Evolutionary conservation across 2,888 invertebrate genomes (phyloP).

Genomic region (Lasioglossum calceatum): DNA sequence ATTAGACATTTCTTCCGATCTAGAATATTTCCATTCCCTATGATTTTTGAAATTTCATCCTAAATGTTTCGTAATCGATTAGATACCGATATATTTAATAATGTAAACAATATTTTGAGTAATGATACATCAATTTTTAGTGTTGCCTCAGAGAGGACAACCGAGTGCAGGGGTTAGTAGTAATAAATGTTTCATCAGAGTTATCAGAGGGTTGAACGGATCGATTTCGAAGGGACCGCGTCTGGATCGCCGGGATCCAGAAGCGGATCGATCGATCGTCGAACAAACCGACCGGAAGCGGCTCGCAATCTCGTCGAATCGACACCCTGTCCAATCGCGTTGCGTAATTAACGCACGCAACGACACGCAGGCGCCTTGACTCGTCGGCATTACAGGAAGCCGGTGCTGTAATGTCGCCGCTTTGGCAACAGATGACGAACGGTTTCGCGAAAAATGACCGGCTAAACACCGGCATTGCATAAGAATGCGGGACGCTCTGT

Average conservation of each 20-base stretch:
- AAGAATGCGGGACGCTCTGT: constrained; percentile 17
- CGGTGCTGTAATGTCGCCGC: neutral
- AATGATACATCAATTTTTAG: no score
- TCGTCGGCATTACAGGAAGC: constrained; percentile 11
- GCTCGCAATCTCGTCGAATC: neutral
- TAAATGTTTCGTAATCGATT: no score
- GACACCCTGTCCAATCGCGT: neutral
- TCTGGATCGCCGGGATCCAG: neutral
- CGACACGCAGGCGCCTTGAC: neutral
- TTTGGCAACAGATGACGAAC: constrained; percentile 9
- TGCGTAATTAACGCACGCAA: constrained; percentile 4
- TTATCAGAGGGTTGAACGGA: neutral
- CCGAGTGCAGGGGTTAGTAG: no score
- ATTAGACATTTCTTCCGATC: no score
- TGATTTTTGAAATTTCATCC: no score
- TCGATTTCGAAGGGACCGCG: neutral
- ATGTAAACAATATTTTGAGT: no score
- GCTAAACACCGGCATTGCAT: neutral
- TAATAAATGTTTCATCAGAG: no score
- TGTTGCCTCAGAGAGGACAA: no score
- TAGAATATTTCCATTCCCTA: no score
- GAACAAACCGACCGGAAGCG: neutral
- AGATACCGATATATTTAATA: no score
- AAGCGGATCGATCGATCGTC: neutral
- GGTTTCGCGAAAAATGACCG: constrained; percentile 1